Conservation (phyloP, 2,797 vertebrate genomes). For the Dendrocincla tyrannina region DNA sequence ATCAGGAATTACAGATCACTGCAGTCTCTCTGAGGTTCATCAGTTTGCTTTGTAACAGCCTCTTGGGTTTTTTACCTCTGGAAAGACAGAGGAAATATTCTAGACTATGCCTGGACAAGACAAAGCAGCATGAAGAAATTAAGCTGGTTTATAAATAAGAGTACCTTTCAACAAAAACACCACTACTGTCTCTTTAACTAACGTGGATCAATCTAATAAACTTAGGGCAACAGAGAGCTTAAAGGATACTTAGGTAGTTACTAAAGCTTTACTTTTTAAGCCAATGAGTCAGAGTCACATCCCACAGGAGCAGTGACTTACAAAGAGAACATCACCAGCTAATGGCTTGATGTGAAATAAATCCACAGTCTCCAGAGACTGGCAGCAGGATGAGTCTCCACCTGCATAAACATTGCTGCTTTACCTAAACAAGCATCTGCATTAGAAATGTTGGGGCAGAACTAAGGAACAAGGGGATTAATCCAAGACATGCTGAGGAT, state of each 20-base stretch:
- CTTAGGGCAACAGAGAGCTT: background rate
- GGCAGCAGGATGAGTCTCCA: background rate
- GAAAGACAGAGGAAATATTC: background rate
- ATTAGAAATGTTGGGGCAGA: background rate
- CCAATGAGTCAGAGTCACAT: background rate
- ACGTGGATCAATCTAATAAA: background rate
- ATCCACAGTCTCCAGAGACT: background rate
- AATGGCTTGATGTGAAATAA: background rate
- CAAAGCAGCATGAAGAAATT: background rate
- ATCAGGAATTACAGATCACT: background rate
- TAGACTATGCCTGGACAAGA: background rate
- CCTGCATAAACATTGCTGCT: background rate
- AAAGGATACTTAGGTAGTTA: background rate
- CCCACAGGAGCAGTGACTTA: background rate
- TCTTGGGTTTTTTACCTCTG: background rate
- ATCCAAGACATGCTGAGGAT: background rate
- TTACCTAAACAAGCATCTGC: background rate
- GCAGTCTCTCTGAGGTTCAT: background rate
- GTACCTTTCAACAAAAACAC: background rate
- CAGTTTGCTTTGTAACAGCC: background rate
- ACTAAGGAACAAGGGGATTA: background rate
- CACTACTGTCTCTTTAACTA: background rate
- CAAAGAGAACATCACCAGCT: background rate
- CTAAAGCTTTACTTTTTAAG: slow-evolving; percentile 12
- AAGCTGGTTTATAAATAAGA: background rate